These are phyloP conservation scores for Carcinoscorpius rotundicauda DNA, from an alignment of 1,140 invertebrate genomes.

Conservation along the genomic window DNA sequence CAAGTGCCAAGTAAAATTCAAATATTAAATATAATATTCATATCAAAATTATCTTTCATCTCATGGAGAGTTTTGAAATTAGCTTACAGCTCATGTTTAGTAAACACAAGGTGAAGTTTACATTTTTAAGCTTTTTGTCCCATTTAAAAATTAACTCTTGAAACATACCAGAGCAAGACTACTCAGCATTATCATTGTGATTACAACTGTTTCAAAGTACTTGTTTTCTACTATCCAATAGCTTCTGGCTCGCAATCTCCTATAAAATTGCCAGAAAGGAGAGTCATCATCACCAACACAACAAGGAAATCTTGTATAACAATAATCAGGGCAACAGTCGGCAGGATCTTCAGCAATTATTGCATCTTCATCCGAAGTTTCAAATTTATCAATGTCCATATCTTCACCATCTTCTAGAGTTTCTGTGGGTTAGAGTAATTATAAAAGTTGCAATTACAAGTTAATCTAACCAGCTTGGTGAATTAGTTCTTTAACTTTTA, in stretches of 20 bases:
- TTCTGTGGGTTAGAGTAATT: no score
- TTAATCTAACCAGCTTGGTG: no score
- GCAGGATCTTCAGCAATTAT: constrained; percentile 56
- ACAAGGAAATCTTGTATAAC: constrained; percentile 51
- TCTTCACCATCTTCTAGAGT: not conserved
- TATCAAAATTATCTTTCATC: no score
- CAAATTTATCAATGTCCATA: constrained; percentile 27
- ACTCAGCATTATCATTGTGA: constrained; percentile 94
- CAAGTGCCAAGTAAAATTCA: no score
- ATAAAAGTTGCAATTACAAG: no score
- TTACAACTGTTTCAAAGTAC: constrained; percentile 98
- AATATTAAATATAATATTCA: no score
- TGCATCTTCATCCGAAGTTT: constrained; percentile 20
- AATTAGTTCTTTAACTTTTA: no score
- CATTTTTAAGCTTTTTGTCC: no score
- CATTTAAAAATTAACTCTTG: no score
- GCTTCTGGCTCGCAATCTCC: constrained; percentile 67
- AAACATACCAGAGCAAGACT: constrained; percentile 81
- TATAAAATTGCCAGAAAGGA: constrained; percentile 84
- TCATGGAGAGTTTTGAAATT: no score
- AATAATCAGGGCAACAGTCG: constrained; percentile 81
- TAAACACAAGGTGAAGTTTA: no score
- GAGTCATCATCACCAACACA: constrained; percentile 36
- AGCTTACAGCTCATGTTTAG: no score
- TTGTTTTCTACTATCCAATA: constrained; percentile 94